Conservation (phyloP, 2,797 vertebrate genomes). For the Epinephelus awoara region DNA sequence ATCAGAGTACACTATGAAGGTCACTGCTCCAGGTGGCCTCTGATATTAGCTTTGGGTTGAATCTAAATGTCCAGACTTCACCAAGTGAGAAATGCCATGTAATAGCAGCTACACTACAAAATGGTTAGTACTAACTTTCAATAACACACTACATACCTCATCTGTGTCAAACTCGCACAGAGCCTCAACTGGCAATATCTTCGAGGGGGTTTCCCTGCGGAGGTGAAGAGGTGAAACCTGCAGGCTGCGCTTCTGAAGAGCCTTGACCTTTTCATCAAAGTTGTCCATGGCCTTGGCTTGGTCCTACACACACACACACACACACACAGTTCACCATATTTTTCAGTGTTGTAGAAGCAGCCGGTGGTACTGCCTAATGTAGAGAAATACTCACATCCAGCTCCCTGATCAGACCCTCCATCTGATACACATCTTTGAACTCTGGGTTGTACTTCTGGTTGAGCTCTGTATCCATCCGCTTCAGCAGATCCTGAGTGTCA, state of each 20-base stretch:
- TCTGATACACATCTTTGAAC: conserved; percentile 96
- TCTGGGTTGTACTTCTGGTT: conserved; percentile 95
- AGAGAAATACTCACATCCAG: conserved; percentile 88
- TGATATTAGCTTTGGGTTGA: too few relatives aligned
- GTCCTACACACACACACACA: conserved; percentile 85
- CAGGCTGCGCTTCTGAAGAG: conserved; percentile 91
- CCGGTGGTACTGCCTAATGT: too few relatives aligned
- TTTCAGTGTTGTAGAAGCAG: neutral
- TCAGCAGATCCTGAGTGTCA: conserved; percentile 93
- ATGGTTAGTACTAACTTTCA: too few relatives aligned
- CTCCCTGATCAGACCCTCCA: conserved; percentile 91
- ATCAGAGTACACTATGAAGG: too few relatives aligned
- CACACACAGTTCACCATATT: conserved; percentile 4
- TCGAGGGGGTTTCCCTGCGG: conserved; percentile 86
- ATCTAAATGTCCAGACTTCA: too few relatives aligned
- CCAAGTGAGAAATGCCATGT: neutral
- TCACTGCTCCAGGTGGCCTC: too few relatives aligned
- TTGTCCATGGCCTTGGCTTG: conserved; percentile 94
- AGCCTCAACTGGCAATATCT: conserved; percentile 93
- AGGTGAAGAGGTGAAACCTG: conserved; percentile 92
- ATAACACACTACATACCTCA: conserved; percentile 81
- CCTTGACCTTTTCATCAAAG: conserved; percentile 89
- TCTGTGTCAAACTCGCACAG: conserved; percentile 94
- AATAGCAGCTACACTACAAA: neutral
- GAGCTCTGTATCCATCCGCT: conserved; percentile 91